Evolutionary conservation across 2,888 invertebrate species (phyloP).

Genomic region (Oscheius myriophilus): DNA sequence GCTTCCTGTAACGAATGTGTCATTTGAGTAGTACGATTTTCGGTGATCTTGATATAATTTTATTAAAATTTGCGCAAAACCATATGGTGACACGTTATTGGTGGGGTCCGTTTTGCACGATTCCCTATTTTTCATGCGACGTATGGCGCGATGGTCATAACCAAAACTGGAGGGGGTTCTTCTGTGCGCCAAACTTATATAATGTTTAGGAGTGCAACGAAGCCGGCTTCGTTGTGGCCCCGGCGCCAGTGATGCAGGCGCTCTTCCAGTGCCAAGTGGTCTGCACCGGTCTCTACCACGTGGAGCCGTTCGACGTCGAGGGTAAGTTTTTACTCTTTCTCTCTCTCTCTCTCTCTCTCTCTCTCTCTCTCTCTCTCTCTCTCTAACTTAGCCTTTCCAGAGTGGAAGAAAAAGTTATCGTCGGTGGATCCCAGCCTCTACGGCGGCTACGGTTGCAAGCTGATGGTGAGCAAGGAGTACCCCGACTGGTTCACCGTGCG

Average conservation of each 20-base stretch:
- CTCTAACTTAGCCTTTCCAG: too few relatives aligned
- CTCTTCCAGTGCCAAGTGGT: constrained; percentile 16
- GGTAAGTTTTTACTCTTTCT: too few relatives aligned
- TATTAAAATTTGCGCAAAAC: too few relatives aligned
- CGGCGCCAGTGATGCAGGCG: constrained; percentile 19
- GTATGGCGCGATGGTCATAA: too few relatives aligned
- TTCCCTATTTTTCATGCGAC: too few relatives aligned
- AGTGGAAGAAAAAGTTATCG: constrained; percentile 5
- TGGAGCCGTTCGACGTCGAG: constrained; percentile 16
- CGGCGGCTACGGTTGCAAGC: constrained; percentile 9
- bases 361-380: too few relatives aligned
- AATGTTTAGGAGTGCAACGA: constrained; percentile 29
- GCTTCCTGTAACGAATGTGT: too few relatives aligned
- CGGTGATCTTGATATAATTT: too few relatives aligned
- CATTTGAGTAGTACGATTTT: too few relatives aligned
- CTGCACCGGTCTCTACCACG: constrained; percentile 20
- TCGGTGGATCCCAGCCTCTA: constrained; percentile 2
- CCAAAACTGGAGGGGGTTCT: too few relatives aligned
- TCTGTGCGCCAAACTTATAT: neutral
- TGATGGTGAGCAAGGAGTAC: neutral
- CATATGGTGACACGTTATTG: too few relatives aligned
- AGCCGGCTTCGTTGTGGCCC: constrained; percentile 8
- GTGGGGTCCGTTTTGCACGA: neutral
- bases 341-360: too few relatives aligned
- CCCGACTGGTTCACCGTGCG: constrained; percentile 5